Percentiles rank a stretch among this genome's conserved stretches.
Conservation (phyloP, 1,140 invertebrate genomes). For the Diorhabda sublineata region DNA sequence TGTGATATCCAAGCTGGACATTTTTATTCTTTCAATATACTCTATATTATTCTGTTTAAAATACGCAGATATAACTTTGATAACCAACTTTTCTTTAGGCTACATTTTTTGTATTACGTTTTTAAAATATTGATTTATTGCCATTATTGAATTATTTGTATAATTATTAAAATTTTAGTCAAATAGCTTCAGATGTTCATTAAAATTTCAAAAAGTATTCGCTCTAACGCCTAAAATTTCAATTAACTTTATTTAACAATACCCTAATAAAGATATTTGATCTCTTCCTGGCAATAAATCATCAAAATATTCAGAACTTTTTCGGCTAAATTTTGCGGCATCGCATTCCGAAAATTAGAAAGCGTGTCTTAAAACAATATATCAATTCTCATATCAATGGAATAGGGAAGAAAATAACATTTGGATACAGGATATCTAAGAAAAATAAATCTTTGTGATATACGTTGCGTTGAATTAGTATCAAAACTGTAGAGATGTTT, state of each 20-base stretch:
- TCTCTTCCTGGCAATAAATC: conserved; percentile 9
- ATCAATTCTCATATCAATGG: conserved; percentile 2
- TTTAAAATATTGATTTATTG: no score
- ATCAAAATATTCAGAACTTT: conserved; percentile 7
- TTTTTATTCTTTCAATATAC: no score
- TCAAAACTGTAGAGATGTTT: no score
- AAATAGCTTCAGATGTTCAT: neutral
- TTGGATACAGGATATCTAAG: neutral
- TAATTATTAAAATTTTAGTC: no score
- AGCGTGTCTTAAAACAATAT: conserved; percentile 11
- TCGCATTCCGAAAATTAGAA: conserved; percentile 15
- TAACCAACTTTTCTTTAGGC: no score
- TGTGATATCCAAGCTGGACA: no score
- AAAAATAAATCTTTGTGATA: neutral
- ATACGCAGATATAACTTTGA: no score
- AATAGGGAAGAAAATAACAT: conserved; percentile 6
- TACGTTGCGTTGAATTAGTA: no score
- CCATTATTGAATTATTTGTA: no score
- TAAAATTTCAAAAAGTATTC: conserved; percentile 6
- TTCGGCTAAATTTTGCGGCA: conserved; percentile 16
- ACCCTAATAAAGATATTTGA: conserved; percentile 14
- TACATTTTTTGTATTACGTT: no score
- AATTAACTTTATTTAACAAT: conserved; percentile 7
- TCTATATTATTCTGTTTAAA: no score
- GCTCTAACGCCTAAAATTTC: conserved; percentile 16